phyloP scores from a whole-genome alignment of 2,113 vertebrate genomes.

The Ivindomyrus marchei region DNA sequence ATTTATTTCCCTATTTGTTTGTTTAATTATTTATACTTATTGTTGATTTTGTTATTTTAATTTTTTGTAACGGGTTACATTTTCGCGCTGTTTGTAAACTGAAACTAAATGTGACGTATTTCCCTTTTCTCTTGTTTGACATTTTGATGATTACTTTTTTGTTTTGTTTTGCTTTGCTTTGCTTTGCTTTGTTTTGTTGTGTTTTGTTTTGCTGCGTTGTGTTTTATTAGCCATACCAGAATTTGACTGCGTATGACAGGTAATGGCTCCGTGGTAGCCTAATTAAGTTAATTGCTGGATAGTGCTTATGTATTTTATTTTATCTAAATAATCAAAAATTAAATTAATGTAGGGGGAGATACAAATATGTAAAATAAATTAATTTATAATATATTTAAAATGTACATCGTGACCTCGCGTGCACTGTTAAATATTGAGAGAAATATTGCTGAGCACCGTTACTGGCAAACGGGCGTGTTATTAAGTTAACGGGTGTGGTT shows the following conservation, averaged over 20 bases:
- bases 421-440: conserved; percentile 11
- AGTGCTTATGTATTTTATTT: background rate
- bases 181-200: background rate
- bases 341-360: background rate
- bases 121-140: background rate
- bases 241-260: background rate
- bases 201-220: background rate
- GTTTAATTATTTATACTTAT: background rate
- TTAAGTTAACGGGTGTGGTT: conserved; percentile 8
- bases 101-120: background rate
- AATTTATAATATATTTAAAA: background rate
- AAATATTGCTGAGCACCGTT: background rate
- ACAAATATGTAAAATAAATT: background rate
- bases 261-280: background rate
- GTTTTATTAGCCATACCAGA: background rate
- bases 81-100: background rate
- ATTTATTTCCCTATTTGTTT: background rate
- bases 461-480: background rate
- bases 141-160: background rate
- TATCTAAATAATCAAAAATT: conserved; percentile 8
- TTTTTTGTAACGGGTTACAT: background rate
- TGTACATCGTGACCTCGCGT: background rate
- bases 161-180: background rate
- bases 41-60: background rate
- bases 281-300: conserved; percentile 2